These are phyloP conservation scores for Fulica atra DNA, from an alignment of 2,113 vertebrate genomes.

Conservation along the genomic window DNA sequence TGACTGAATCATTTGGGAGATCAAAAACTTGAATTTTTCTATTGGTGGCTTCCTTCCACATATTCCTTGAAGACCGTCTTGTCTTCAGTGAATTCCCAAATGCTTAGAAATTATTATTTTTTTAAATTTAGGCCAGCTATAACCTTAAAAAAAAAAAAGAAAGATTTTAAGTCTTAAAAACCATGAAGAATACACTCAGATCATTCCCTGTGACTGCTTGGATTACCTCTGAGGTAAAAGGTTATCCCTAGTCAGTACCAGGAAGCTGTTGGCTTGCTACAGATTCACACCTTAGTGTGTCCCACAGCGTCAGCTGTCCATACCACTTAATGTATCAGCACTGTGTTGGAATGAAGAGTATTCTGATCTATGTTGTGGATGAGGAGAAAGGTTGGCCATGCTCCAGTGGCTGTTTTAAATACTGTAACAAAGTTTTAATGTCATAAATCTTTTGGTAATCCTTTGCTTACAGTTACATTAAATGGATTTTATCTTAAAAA, in stretches of 20 bases:
- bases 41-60: not conserved
- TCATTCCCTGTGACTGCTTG: not conserved
- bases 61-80: not conserved
- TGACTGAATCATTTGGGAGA: not conserved
- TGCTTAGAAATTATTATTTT: not conserved
- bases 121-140: not conserved
- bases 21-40: not conserved
- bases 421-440: conserved; percentile 6
- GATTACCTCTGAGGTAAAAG: not conserved
- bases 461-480: not conserved
- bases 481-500: not conserved
- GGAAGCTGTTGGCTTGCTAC: not conserved
- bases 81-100: not conserved
- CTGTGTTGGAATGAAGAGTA: not conserved
- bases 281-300: not conserved
- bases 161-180: not conserved
- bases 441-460: not conserved
- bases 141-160: not conserved
- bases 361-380: conserved; percentile 17
- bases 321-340: not conserved
- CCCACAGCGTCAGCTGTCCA: not conserved
- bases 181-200: not conserved
- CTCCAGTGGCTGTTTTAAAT: not conserved
- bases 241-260: not conserved
- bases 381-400: not conserved